Percentiles rank a stretch among this genome's conserved stretches.
Conservation (phyloP, 2,797 vertebrate genomes). For the Diglossa cyanea region DNA sequence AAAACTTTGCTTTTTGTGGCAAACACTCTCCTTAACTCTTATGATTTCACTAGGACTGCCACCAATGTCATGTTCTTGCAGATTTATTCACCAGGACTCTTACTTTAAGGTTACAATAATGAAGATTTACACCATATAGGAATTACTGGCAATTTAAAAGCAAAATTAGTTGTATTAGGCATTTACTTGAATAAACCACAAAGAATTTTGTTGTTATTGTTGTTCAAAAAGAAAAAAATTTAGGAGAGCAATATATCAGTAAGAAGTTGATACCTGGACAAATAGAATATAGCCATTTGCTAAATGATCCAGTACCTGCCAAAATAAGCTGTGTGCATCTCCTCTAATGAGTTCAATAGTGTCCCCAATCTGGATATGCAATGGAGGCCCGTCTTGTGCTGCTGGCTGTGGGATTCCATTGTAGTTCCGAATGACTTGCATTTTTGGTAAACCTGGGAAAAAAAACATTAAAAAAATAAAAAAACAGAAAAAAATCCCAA, state of each 20-base stretch:
- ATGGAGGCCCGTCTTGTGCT: constrained; percentile 78
- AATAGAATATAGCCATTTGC: background rate
- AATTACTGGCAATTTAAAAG: background rate
- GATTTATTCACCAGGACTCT: background rate
- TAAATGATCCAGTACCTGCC: constrained; percentile 83
- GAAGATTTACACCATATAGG: background rate
- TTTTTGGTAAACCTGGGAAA: constrained; percentile 87
- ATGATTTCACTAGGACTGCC: background rate
- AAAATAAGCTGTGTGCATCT: constrained; percentile 90
- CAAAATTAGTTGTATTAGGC: background rate
- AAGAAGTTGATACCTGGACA: background rate
- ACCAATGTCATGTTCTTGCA: background rate
- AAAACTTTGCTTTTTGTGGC: background rate
- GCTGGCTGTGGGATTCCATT: constrained; percentile 82
- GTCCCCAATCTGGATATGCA: constrained; percentile 88
- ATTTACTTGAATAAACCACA: background rate
- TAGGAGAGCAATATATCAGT: background rate
- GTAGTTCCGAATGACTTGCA: constrained; percentile 91
- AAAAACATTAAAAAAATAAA: background rate
- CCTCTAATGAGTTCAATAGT: constrained; percentile 89
- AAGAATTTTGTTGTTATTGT: background rate
- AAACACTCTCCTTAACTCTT: background rate
- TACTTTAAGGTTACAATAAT: background rate
- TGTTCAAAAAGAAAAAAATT: background rate
- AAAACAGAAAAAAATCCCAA: background rate